These are phyloP conservation scores for Heliconius cydno DNA, from an alignment of 2,888 invertebrate genomes.

Conservation along the genomic window DNA sequence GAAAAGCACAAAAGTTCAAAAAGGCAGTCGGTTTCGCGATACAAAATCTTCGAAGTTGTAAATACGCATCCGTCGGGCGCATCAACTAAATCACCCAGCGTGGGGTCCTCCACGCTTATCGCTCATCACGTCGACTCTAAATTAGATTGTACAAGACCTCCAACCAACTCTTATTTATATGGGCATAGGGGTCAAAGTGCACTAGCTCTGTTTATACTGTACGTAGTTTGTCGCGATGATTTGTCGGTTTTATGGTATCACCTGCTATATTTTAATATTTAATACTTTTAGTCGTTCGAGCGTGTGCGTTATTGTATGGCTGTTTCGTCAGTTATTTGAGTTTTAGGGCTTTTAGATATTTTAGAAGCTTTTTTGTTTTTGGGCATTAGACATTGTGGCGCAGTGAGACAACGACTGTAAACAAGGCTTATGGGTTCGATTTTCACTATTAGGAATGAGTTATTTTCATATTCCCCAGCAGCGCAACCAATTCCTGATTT, in stretches of 20 bases:
- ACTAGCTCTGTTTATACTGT: conserved; percentile 11
- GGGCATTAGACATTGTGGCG: neutral
- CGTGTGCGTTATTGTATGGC: conserved; percentile 42
- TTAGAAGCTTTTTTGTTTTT: neutral
- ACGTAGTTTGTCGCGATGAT: conserved; percentile 56
- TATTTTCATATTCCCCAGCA: no score
- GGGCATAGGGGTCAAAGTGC: conserved; percentile 11
- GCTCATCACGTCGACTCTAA: conserved; percentile 65
- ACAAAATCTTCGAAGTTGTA: conserved; percentile 42
- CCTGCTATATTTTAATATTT: conserved; percentile 45
- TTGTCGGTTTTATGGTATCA: conserved; percentile 63
- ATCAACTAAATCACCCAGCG: conserved; percentile 72
- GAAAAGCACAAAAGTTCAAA: conserved; percentile 20
- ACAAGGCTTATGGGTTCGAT: no score
- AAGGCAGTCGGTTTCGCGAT: conserved; percentile 30
- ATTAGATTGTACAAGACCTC: conserved; percentile 65
- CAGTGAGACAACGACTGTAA: no score
- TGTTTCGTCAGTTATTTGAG: conserved; percentile 30
- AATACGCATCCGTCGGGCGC: conserved; percentile 49
- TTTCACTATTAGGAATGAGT: no score
- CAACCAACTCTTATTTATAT: conserved; percentile 10
- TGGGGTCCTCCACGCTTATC: conserved; percentile 62
- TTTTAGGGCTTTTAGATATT: neutral
- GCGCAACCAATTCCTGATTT: no score
- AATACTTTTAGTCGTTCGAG: conserved; percentile 41